Base-by-base conservation (phyloP, 2,888 invertebrate genomes). In the Catonia carolina region DNA sequence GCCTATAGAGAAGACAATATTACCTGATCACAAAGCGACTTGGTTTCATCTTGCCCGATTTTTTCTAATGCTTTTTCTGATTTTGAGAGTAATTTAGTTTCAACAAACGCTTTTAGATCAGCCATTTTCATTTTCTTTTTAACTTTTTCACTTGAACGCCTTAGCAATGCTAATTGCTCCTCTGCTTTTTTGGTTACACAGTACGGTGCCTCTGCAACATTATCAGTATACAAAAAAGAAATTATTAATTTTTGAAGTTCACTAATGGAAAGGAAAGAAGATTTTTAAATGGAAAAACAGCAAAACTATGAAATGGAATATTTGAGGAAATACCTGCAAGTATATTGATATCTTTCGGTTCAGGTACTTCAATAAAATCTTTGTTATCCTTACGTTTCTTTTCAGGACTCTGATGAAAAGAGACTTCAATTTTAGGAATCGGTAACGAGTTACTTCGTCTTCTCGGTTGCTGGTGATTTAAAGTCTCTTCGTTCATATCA, bases 371-470 rank as follows among this genome's bases (percentile, higher is more conserved):
- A 14, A 63, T 65, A 41, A 60, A 63, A 50, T 62, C 63, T 50
- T 64, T 75, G 0, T 80, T 80, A 53, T 83, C 83, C 15, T 77
- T 76, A 61, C 82, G 83, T 66, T 81, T 83, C 18, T 77, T 75
- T 58, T 85, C 87, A 0, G 84, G 84, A 65, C 85, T 87, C 71
- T 89, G 88, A 69, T 89, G 89, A 23, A 89, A 75, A 0, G 92
- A 91, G 1, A 92, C 85, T 73, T 92, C 90, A 59, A 93, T 92
- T 75, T 93, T 92, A 1, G 93, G 92, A 69, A 92, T 91, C 0
- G 97, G 96, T 54, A 96, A 74, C 0, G 96, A 97, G 69, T 91
- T 92, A 68, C 96, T 95, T 53, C 96, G 79, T 69, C 89, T 85
- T 56, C 95, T 78, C 7, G 92, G 86, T 67, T 84, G 86, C 67